These are phyloP conservation scores for Drosophila macrospina DNA, from an alignment of 2,888 invertebrate genomes.

Conservation along the genomic window DNA sequence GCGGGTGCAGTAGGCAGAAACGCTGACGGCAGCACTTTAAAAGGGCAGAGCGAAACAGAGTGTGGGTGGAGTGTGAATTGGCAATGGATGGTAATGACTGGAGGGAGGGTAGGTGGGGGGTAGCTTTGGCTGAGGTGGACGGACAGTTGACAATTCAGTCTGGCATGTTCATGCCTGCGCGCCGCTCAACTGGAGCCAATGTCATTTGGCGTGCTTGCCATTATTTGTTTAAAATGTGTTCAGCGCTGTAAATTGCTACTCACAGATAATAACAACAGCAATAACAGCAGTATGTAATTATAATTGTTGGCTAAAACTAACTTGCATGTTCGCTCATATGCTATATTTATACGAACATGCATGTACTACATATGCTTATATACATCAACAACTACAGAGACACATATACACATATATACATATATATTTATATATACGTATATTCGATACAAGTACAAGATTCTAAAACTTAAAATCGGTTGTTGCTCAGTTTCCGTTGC, in stretches of 20 bases:
- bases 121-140: neutral
- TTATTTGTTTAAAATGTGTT: conserved; percentile 80
- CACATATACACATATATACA: neutral
- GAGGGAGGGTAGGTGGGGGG: neutral
- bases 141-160: conserved; percentile 22
- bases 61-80: conserved; percentile 23
- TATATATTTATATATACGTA: neutral
- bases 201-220: conserved; percentile 71
- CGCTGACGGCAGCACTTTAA: conserved; percentile 4
- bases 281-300: conserved; percentile 56
- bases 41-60: neutral
- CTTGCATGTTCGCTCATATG: conserved; percentile 67
- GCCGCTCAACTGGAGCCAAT: conserved; percentile 63
- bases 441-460: neutral
- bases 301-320: conserved; percentile 59
- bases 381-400: neutral
- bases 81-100: conserved; percentile 2
- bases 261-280: conserved; percentile 68
- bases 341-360: conserved; percentile 14
- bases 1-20: neutral
- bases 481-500: conserved; percentile 9
- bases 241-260: conserved; percentile 76
- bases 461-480: conserved; percentile 14
- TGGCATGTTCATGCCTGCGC: conserved; percentile 38
- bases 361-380: neutral